Base-by-base conservation (phyloP, 1,140 invertebrate species). In the Dolichoris vasculosae region DNA sequence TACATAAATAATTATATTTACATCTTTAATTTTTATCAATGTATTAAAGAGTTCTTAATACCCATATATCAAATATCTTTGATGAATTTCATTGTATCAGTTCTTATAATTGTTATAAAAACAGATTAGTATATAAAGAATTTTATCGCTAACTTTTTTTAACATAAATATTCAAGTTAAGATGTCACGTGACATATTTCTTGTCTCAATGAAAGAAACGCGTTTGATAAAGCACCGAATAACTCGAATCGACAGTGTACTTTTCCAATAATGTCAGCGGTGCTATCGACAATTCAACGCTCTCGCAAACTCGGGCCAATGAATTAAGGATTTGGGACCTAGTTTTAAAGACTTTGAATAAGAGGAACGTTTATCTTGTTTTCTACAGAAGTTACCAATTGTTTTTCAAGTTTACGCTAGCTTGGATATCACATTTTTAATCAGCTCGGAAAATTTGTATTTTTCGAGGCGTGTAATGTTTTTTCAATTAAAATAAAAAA, bases 211-310 rank as follows among this genome's bases (percentile, higher is more conserved):
- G 46, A 51, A 26, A 3, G 2, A 32, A 51, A 30, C 9, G 11
- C 9, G 7, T 77, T 86, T 82, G 78, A 75, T 82, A 86, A 78
- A 82, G 73, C 63, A 8, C 59, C 46, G 7, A 46, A 86, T 86
- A 35, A 55, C 1, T 40, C 13, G 30, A 40, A 85, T 85, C n/a
- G 64, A 35, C 35, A 48, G 23, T 77, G 46, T 69, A 82, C 30
- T 78, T 82, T 86, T 86, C 73, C 80, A 82, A 78, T 86, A 78
- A 82, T 71, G 80, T 69, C 79, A 38, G 17, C 9, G 55, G 43
- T 35, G 78, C 76, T 82, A 86, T 86, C 84, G 71, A 51, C 35
- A 32, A 26, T 38, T 59, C 35, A 63, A 80, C 71, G 64, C 71
- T 67, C n/a, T 30, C 15, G 2, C 8, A 40, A 32, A 15, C 40